These are phyloP conservation scores for Discoglossus pictus DNA, from an alignment of 2,797 vertebrate species.

Conservation along the genomic window DNA sequence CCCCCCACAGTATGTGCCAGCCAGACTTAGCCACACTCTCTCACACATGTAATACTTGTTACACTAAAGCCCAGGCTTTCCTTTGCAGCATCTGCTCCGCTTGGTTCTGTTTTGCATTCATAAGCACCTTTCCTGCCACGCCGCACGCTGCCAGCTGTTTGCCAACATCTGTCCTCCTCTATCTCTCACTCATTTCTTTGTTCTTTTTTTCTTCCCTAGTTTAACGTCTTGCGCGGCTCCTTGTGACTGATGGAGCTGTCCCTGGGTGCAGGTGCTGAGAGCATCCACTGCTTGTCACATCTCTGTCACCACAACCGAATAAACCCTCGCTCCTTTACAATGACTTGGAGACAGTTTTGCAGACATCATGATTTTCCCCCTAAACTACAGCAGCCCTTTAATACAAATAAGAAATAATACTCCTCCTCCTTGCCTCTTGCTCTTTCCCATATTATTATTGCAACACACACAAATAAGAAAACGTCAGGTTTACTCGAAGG, in stretches of 20 bases:
- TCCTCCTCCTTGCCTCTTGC: no score
- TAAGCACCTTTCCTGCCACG: slow-evolving; percentile 35
- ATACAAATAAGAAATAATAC: no score
- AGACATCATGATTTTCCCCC: slow-evolving; percentile 16
- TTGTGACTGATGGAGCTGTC: slow-evolving; percentile 35
- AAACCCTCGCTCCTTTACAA: background rate
- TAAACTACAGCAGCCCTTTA: no score
- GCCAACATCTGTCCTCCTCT: slow-evolving; percentile 28
- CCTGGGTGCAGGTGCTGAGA: slow-evolving; percentile 23
- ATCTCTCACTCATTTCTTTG: slow-evolving; percentile 25
- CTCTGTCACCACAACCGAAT: slow-evolving; percentile 12
- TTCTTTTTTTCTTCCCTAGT: slow-evolving; percentile 2
- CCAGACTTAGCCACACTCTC: slow-evolving; percentile 10
- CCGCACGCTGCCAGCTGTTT: slow-evolving; percentile 33
- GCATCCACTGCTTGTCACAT: slow-evolving; percentile 14
- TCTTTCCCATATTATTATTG: no score
- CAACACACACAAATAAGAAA: no score
- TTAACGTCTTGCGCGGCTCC: slow-evolving; percentile 30
- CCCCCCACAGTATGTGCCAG: slow-evolving; percentile 14
- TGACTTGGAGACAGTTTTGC: slow-evolving; percentile 23
- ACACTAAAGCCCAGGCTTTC: background rate
- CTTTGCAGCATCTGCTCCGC: slow-evolving; percentile 27
- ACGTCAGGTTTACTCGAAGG: no score
- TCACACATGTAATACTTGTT: slow-evolving; percentile 2
- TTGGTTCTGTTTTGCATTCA: slow-evolving; percentile 26